Conservation (phyloP, 2,888 invertebrate genomes). For the Neoscelio sp. region DNA sequence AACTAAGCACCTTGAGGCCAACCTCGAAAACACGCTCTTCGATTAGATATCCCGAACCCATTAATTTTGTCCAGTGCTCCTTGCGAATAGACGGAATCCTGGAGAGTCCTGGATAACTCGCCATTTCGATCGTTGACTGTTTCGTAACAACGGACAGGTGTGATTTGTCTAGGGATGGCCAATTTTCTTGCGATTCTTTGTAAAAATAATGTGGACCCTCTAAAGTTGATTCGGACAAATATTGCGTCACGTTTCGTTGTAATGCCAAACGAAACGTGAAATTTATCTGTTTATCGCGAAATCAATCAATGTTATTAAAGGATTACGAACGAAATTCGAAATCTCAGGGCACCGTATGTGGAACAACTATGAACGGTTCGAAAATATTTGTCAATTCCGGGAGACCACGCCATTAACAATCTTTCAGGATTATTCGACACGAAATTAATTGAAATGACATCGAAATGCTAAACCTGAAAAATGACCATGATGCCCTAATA, state of each 20-base stretch:
- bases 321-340: background rate
- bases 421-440: background rate
- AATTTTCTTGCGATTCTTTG: slow-evolving; percentile 1
- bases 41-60: slow-evolving; percentile 79
- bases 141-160: slow-evolving; percentile 55
- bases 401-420: background rate
- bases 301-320: background rate
- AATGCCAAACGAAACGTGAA: background rate
- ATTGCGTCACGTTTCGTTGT: background rate
- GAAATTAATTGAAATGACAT: slow-evolving; percentile 28
- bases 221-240: background rate
- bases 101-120: slow-evolving; percentile 39
- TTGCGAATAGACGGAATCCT: slow-evolving; percentile 47
- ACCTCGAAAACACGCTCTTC: slow-evolving; percentile 76
- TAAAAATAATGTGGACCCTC: slow-evolving; percentile 1
- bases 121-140: slow-evolving; percentile 30
- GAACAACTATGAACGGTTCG: too few species aligned
- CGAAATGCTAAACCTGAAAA: slow-evolving; percentile 30
- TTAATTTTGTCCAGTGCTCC: slow-evolving; percentile 75
- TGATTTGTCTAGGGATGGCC: slow-evolving; percentile 20
- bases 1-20: slow-evolving; percentile 76
- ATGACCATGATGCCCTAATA: slow-evolving; percentile 32
- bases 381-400: background rate
- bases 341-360: too few species aligned
- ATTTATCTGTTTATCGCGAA: background rate